Conservation (phyloP, 2,113 vertebrate species). For the Alosa alosa region DNA sequence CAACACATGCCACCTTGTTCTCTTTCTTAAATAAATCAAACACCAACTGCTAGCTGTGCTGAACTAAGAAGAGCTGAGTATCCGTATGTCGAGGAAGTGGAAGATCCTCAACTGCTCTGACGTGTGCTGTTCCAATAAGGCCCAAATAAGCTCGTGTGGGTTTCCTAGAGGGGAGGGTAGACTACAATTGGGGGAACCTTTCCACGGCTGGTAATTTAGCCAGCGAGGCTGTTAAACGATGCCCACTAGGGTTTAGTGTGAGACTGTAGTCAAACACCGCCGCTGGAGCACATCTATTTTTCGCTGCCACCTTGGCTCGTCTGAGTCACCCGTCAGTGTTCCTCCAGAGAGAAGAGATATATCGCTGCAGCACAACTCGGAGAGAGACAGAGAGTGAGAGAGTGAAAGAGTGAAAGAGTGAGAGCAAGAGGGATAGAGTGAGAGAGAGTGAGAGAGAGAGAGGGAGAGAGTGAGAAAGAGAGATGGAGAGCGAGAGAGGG, state of each 20-base stretch:
- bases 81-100: not conserved
- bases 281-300: not conserved
- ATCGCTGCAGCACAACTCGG: not conserved
- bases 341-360: not conserved
- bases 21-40: constrained; percentile 66
- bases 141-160: not conserved
- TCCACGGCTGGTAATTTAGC: not conserved
- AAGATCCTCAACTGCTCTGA: constrained; percentile 8
- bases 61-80: not conserved
- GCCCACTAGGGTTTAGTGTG: not conserved
- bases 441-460: not conserved
- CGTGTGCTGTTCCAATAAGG: not conserved
- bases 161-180: not conserved
- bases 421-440: not conserved
- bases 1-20: constrained; percentile 45
- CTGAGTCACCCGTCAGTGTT: not conserved
- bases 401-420: not conserved
- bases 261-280: not conserved
- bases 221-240: not conserved
- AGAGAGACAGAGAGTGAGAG: not conserved
- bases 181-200: not conserved
- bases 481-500: not conserved
- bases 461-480: not conserved
- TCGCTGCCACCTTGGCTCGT: not conserved
- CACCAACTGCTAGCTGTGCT: constrained; percentile 24